Conservation (phyloP, 2,113 vertebrate genomes). For the Coracopsis vasa region DNA sequence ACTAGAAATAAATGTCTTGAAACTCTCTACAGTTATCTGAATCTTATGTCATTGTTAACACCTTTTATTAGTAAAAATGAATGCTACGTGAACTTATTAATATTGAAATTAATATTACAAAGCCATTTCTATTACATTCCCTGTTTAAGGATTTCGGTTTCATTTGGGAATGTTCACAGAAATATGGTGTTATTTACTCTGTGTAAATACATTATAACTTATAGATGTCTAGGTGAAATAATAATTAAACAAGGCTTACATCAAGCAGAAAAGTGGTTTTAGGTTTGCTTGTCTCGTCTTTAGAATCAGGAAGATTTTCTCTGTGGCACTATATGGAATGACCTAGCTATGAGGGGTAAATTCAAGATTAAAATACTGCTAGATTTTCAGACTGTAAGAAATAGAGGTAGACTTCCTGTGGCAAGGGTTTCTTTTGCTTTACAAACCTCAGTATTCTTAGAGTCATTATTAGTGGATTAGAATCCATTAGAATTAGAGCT, state of each 20-base stretch:
- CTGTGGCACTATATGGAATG: not conserved
- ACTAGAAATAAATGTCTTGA: not conserved
- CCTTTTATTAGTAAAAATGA: slow-evolving; percentile 5
- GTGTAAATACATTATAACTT: not conserved
- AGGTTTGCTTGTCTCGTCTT: not conserved
- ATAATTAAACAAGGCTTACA: not conserved
- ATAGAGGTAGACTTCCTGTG: not conserved
- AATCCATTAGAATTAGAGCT: not conserved
- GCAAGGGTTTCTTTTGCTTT: not conserved
- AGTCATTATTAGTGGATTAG: not conserved
- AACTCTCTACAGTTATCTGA: slow-evolving; percentile 14
- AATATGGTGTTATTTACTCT: not conserved
- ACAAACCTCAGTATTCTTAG: not conserved
- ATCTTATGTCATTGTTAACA: not conserved
- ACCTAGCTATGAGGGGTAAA: not conserved
- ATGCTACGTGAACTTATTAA: not conserved
- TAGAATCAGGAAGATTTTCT: not conserved
- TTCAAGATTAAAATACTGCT: not conserved
- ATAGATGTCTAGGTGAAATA: not conserved
- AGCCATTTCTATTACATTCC: not conserved
- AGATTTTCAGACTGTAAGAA: not conserved
- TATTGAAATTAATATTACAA: not conserved
- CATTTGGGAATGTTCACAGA: not conserved
- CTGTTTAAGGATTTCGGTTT: not conserved
- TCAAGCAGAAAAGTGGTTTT: not conserved